phyloP scores from a whole-genome alignment of 2,888 invertebrate species.

The Sepioteuthis lessoniana region DNA sequence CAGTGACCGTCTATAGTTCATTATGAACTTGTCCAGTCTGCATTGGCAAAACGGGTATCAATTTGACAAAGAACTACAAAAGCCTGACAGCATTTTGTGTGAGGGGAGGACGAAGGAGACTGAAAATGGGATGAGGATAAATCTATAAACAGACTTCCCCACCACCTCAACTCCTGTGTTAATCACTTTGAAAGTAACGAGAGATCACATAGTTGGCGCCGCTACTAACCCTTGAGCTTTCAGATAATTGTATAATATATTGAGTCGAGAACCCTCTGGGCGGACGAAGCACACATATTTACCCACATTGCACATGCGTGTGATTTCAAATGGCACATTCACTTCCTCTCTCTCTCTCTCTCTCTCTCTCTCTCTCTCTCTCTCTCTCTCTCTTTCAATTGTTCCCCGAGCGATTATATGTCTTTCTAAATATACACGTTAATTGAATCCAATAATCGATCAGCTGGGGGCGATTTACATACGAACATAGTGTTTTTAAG shows the following conservation, averaged over 20 bases:
- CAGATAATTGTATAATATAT: slow-evolving; percentile 33
- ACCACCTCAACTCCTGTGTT: background rate
- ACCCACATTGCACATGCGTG: background rate
- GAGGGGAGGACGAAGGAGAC: too few relatives aligned
- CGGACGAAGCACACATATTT: background rate
- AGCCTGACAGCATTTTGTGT: background rate
- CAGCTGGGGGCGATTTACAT: background rate
- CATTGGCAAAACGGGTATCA: background rate
- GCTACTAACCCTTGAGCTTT: background rate
- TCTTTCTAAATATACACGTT: background rate
- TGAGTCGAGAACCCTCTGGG: background rate
- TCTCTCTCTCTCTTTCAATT: background rate
- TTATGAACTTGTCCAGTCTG: background rate
- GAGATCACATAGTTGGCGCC: slow-evolving; percentile 14
- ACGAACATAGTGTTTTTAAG: background rate
- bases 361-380: too few relatives aligned
- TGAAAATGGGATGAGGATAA: background rate
- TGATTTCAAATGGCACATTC: background rate
- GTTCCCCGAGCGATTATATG: background rate
- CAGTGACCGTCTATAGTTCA: background rate
- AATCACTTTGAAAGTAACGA: slow-evolving; percentile 20
- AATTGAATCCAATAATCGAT: background rate
- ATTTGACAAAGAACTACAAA: slow-evolving; percentile 1
- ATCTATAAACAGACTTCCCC: too few relatives aligned
- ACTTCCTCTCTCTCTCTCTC: background rate